These are phyloP conservation scores for Hymenochirus boettgeri DNA, from an alignment of 2,113 vertebrate genomes.

Conservation along the genomic window DNA sequence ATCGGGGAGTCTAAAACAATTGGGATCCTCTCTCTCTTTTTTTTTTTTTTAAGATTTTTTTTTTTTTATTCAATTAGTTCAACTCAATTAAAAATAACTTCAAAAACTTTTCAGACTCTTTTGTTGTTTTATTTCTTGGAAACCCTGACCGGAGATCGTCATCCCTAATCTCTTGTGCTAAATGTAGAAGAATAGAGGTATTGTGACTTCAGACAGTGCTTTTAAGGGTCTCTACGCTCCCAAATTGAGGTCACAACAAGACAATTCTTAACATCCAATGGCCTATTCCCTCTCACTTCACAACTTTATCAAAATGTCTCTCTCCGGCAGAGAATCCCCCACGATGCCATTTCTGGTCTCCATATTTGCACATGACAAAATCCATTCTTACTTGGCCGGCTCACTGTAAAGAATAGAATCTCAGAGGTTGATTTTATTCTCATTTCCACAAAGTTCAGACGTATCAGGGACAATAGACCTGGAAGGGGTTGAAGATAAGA, in stretches of 20 bases:
- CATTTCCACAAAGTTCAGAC: conserved; percentile 65
- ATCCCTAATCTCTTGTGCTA: conserved; percentile 94
- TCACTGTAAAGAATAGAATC: conserved; percentile 55
- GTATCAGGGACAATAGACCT: conserved; percentile 25
- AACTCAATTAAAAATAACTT: conserved; percentile 84
- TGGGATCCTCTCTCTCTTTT: conserved; percentile 63
- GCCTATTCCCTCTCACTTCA: conserved; percentile 89
- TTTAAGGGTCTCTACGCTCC: conserved; percentile 97
- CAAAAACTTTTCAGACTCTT: conserved; percentile 75
- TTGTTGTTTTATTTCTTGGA: conserved; percentile 80
- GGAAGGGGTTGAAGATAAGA: conserved; percentile 50
- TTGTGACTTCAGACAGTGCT: conserved; percentile 92
- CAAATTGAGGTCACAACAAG: conserved; percentile 94
- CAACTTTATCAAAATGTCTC: conserved; percentile 95
- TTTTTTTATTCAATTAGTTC: conserved; percentile 79
- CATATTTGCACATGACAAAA: conserved; percentile 78
- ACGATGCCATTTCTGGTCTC: conserved; percentile 73
- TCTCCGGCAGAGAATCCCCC: conserved; percentile 72
- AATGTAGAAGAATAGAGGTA: conserved; percentile 86
- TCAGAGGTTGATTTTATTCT: conserved; percentile 64
- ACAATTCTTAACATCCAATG: conserved; percentile 95
- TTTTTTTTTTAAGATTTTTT: conserved; percentile 43
- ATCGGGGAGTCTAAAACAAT: conserved; percentile 73
- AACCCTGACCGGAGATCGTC: conserved; percentile 91
- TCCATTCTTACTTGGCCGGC: conserved; percentile 69